Conservation (phyloP, 2,888 invertebrate species). For the Ephialtes manifestator region DNA sequence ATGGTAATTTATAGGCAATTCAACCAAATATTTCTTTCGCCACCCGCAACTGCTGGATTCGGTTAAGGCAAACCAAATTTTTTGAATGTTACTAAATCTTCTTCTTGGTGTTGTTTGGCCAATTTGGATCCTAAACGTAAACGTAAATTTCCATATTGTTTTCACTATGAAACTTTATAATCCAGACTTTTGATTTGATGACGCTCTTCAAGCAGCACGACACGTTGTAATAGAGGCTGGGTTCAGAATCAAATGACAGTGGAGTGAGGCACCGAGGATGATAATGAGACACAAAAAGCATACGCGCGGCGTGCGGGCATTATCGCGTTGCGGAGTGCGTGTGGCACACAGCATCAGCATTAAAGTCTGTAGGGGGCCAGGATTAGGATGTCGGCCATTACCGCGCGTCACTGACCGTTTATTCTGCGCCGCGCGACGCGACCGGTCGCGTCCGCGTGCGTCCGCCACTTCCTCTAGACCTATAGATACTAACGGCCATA, state of each 20-base stretch:
- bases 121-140: background rate
- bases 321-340: conserved; percentile 68
- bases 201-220: background rate
- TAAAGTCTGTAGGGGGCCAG: conserved; percentile 85
- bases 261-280: conserved; percentile 55
- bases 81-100: too few species aligned
- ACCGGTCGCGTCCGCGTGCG: conserved; percentile 72
- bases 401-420: conserved; percentile 85
- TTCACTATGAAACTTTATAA: background rate
- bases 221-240: background rate
- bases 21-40: too few species aligned
- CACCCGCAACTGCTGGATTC: too few species aligned
- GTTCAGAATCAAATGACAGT: conserved; percentile 44
- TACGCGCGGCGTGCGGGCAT: conserved; percentile 57
- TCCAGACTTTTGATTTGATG: background rate
- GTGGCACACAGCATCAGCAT: conserved; percentile 83
- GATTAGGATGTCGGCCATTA: conserved; percentile 86
- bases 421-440: conserved; percentile 82
- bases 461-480: conserved; percentile 84
- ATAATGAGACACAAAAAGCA: conserved; percentile 69
- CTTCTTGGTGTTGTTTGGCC: too few species aligned
- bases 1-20: too few species aligned
- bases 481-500: conserved; percentile 65
- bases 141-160: background rate
- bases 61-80: too few species aligned